A percentile compares a stretch with the other conserved stretches of the same genome.
Conservation (phyloP, 2,113 vertebrate species). For the Protomyctophum bolini region DNA sequence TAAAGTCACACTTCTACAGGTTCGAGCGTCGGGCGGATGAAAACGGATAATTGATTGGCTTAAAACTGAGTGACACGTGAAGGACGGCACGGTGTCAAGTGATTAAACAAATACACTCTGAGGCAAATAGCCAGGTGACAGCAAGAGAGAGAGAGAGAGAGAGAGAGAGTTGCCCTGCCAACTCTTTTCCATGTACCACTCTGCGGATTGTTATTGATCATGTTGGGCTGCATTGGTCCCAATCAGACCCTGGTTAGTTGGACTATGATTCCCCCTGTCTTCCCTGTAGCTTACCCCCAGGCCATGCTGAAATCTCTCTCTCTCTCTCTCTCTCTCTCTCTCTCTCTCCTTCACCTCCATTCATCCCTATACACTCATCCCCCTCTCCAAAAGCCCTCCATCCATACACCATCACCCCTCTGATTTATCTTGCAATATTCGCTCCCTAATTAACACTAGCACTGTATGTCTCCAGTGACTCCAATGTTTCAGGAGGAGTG, state of each 20-base stretch:
- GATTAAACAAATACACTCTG: conserved; percentile 47
- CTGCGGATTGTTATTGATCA: conserved; percentile 60
- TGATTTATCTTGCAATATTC: conserved; percentile 78
- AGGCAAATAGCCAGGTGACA: conserved; percentile 42
- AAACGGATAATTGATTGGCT: conserved; percentile 49
- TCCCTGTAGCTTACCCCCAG: conserved; percentile 65
- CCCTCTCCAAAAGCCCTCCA: conserved; percentile 57
- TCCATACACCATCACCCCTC: conserved; percentile 45
- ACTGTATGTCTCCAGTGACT: conserved; percentile 69
- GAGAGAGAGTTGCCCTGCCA: conserved; percentile 1
- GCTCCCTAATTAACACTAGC: conserved; percentile 76
- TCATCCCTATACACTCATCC: conserved; percentile 32
- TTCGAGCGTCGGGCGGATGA: conserved; percentile 37
- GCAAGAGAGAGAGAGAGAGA: neutral
- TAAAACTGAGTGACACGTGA: conserved; percentile 47
- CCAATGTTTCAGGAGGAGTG: conserved; percentile 66
- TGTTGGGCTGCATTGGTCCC: conserved; percentile 41
- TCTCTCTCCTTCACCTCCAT: conserved; percentile 22
- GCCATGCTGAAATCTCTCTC: conserved; percentile 66
- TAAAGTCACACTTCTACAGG: conserved; percentile 5
- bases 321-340: conserved; percentile 33
- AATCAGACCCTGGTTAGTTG: conserved; percentile 67
- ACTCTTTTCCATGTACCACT: conserved; percentile 46
- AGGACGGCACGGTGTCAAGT: conserved; percentile 7
- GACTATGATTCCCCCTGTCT: conserved; percentile 67